Percentiles rank a stretch among this genome's conserved stretches.
Conservation (phyloP, 2,797 vertebrate species). For the Phrynocephalus guinanensis region DNA sequence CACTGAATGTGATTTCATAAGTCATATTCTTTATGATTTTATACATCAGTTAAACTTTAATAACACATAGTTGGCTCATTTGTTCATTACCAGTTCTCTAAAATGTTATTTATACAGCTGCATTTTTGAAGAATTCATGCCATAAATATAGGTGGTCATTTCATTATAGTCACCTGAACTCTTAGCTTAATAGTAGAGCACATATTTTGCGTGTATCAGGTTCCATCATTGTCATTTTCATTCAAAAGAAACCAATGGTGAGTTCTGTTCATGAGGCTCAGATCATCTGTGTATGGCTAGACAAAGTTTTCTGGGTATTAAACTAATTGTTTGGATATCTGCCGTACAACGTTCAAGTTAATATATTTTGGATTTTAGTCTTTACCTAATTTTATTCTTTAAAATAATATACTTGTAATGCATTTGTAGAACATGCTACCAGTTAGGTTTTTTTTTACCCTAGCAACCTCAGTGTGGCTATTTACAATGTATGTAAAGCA, state of each 20-base stretch:
- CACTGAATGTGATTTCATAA: too few relatives aligned
- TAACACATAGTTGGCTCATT: neutral
- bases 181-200: neutral
- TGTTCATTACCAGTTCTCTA: neutral
- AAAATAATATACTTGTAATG: neutral
- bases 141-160: neutral
- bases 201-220: neutral
- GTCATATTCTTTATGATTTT: too few relatives aligned
- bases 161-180: neutral
- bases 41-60: neutral
- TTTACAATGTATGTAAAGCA: conserved; percentile 2
- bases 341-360: neutral
- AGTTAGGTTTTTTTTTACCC: neutral
- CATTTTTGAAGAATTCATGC: conserved; percentile 1
- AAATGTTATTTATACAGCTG: neutral
- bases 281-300: neutral
- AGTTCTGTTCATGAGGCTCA: neutral
- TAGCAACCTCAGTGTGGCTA: neutral
- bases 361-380: neutral
- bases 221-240: conserved; percentile 4
- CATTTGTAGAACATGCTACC: neutral
- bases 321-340: neutral
- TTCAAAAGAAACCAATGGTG: neutral
- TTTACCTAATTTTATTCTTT: neutral
- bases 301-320: too few relatives aligned